A percentile compares a stretch with the other conserved stretches of the same genome.
These are phyloP conservation scores for Limosa lapponica DNA, from an alignment of 2,797 vertebrate species.

Conservation along the genomic window DNA sequence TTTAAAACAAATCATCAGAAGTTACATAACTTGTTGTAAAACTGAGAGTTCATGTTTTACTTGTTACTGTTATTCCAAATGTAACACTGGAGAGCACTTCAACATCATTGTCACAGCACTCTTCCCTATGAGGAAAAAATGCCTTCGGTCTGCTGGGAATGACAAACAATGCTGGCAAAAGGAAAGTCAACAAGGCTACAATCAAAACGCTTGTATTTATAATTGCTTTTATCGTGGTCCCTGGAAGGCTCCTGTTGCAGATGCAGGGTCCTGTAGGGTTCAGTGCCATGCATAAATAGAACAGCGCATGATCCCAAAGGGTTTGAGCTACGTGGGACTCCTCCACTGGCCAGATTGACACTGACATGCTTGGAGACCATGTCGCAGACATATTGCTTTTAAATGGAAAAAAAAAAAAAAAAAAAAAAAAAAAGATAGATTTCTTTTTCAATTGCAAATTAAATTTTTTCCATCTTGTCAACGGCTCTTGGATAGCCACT, in stretches of 20 bases:
- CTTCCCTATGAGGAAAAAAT: background rate
- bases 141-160: background rate
- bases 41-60: background rate
- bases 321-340: background rate
- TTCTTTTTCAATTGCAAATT: conserved; percentile 19
- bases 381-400: background rate
- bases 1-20: background rate
- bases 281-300: background rate
- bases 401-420: background rate
- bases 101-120: background rate
- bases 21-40: background rate
- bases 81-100: background rate
- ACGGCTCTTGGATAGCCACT: background rate
- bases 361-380: accelerated
- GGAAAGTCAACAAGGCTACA: background rate
- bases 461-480: conserved; percentile 16
- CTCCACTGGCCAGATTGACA: background rate
- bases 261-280: background rate
- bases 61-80: background rate
- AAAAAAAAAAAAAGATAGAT: background rate
- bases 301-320: background rate
- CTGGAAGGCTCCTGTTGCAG: background rate
- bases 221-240: background rate
- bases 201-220: background rate
- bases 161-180: conserved; percentile 49